phyloP scores from a whole-genome alignment of 2,113 vertebrate species.

The Bos indicus region DNA sequence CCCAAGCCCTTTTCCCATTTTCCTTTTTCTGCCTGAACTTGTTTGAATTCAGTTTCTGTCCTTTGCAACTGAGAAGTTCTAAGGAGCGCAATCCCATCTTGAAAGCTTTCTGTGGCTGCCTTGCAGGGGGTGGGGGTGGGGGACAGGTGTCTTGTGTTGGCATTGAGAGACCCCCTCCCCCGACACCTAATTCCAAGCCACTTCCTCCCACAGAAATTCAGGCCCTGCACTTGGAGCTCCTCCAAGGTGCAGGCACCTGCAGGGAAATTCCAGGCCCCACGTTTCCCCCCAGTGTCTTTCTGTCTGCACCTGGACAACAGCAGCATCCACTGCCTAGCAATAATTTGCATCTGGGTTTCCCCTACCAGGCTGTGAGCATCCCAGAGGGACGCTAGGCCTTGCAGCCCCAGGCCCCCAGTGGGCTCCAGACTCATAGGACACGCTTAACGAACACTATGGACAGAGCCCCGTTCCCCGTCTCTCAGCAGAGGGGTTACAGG shows the following conservation, averaged over 20 bases:
- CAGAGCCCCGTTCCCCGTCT: background rate
- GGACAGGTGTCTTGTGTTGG: background rate
- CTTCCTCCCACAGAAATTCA: background rate
- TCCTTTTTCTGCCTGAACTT: background rate
- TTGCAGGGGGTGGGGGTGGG: rapidly evolving
- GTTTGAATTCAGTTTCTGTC: background rate
- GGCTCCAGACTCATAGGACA: background rate
- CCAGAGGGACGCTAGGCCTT: background rate
- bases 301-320: background rate
- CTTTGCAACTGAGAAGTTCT: background rate
- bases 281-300: background rate
- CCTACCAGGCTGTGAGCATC: background rate
- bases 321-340: rapidly evolving
- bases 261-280: background rate
- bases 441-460: rapidly evolving
- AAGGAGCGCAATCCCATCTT: background rate
- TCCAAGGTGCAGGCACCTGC: rapidly evolving
- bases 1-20: background rate
- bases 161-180: background rate
- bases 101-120: background rate
- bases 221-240: background rate
- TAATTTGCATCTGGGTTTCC: background rate
- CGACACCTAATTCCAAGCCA: rapidly evolving
- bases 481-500: background rate
- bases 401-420: rapidly evolving